Percentiles rank a stretch among this genome's conserved stretches.
Conservation (phyloP, 2,797 vertebrate genomes). For the Acrossocheilus fasciatus region DNA sequence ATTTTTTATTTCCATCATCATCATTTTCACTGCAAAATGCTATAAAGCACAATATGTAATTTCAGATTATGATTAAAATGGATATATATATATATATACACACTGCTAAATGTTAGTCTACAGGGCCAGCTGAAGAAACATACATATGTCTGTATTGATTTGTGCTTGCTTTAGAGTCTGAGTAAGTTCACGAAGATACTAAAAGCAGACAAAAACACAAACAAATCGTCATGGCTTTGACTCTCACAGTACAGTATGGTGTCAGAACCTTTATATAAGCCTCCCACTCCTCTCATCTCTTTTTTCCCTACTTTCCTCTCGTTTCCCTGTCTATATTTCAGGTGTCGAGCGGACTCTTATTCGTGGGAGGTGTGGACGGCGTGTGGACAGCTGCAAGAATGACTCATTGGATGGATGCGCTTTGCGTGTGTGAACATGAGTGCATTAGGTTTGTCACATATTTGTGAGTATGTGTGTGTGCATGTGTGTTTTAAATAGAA, state of each 20-base stretch:
- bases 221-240: background rate
- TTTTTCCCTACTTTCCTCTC: slow-evolving; percentile 33
- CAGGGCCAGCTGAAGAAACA: background rate
- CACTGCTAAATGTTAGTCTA: background rate
- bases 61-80: background rate
- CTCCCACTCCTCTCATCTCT: slow-evolving; percentile 50
- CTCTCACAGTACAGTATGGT: slow-evolving; percentile 39
- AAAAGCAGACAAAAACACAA: slow-evolving; percentile 1
- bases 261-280: slow-evolving; percentile 60
- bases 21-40: background rate
- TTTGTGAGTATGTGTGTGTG: slow-evolving; percentile 62
- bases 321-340: slow-evolving; percentile 56
- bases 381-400: slow-evolving; percentile 77
- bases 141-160: slow-evolving; percentile 12
- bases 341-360: slow-evolving; percentile 55
- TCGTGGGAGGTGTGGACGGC: slow-evolving; percentile 78
- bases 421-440: slow-evolving; percentile 32
- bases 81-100: background rate
- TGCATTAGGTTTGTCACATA: slow-evolving; percentile 51
- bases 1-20: background rate
- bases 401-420: slow-evolving; percentile 44
- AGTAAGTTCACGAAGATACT: slow-evolving; percentile 11
- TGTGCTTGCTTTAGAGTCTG: slow-evolving; percentile 9
- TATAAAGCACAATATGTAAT: background rate
- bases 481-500: slow-evolving; percentile 78